Conservation (phyloP, 2,797 vertebrate genomes). For the Notolabrus celidotus region DNA sequence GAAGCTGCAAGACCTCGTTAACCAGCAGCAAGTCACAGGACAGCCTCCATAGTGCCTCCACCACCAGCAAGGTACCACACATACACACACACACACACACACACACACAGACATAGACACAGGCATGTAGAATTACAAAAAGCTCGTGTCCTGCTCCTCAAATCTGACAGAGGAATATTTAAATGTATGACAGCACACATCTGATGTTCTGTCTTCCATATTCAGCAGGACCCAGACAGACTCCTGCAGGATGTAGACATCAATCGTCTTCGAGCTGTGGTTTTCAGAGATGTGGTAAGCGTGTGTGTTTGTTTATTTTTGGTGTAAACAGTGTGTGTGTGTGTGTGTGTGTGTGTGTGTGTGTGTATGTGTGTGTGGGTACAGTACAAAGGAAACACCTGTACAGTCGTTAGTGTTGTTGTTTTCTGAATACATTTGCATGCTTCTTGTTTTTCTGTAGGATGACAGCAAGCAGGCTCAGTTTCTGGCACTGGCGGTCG, state of each 20-base stretch:
- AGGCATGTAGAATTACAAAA: background rate
- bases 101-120: background rate
- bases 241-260: slow-evolving; percentile 99
- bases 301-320: slow-evolving; percentile 28
- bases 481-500: slow-evolving; percentile 97
- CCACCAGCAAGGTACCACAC: slow-evolving; percentile 82
- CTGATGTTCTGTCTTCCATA: slow-evolving; percentile 65
- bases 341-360: slow-evolving; percentile 44
- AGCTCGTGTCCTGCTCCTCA: background rate
- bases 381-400: slow-evolving; percentile 68
- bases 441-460: slow-evolving; percentile 74
- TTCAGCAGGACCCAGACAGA: slow-evolving; percentile 94
- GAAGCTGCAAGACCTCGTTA: slow-evolving; percentile 88
- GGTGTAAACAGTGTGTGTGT: slow-evolving; percentile 15
- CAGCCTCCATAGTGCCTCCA: slow-evolving; percentile 82
- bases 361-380: slow-evolving; percentile 12
- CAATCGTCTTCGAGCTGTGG: slow-evolving; percentile 97
- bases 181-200: slow-evolving; percentile 33
- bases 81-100: slow-evolving; percentile 31
- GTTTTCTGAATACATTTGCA: slow-evolving; percentile 14
- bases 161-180: slow-evolving; percentile 26
- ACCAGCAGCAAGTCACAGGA: slow-evolving; percentile 92
- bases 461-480: slow-evolving; percentile 99
- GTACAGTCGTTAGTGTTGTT: slow-evolving; percentile 3
- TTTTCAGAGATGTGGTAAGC: slow-evolving; percentile 98